Percentiles rank a stretch among this genome's conserved stretches.
phyloP scores from a whole-genome alignment of 2,888 invertebrate genomes.

The Chloromyia formosa region DNA sequence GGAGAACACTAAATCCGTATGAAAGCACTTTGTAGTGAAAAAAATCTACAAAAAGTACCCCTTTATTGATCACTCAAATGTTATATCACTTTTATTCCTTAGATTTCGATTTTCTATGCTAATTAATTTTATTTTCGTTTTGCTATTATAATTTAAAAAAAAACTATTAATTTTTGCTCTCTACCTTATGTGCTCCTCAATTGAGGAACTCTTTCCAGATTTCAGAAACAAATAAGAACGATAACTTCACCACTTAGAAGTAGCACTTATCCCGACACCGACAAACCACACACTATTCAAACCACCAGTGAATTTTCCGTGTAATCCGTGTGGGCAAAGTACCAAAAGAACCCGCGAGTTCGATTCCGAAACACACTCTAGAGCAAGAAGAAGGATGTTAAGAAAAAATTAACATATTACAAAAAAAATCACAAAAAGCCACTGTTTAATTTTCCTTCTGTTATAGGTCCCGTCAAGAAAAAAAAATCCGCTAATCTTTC shows the following conservation, averaged over 20 bases:
- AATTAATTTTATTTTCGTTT: not conserved
- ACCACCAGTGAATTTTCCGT: not conserved
- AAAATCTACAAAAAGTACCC: too few species aligned
- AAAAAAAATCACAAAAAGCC: too few species aligned
- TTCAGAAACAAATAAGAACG: constrained; percentile 7
- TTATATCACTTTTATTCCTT: constrained; percentile 18
- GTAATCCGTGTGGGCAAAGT: too few species aligned
- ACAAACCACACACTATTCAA: constrained; percentile 21
- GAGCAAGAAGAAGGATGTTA: too few species aligned
- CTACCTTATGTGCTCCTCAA: constrained; percentile 33
- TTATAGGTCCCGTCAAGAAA: too few species aligned
- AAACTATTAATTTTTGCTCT: constrained; percentile 15
- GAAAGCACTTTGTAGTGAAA: too few species aligned
- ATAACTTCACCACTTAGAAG: constrained; percentile 26
- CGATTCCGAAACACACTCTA: too few species aligned
- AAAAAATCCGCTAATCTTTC: too few species aligned
- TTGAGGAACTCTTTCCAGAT: constrained; percentile 22
- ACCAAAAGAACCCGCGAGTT: too few species aligned
- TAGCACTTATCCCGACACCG: constrained; percentile 23
- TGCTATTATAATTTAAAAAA: not conserved
- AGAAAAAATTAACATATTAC: too few species aligned
- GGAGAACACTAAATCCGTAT: too few species aligned
- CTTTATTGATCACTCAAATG: constrained; percentile 22
- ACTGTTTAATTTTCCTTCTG: too few species aligned
- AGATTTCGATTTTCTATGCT: not conserved